Base-by-base conservation (phyloP, 2,113 vertebrate species). In the Sisor rabdophorus region DNA sequence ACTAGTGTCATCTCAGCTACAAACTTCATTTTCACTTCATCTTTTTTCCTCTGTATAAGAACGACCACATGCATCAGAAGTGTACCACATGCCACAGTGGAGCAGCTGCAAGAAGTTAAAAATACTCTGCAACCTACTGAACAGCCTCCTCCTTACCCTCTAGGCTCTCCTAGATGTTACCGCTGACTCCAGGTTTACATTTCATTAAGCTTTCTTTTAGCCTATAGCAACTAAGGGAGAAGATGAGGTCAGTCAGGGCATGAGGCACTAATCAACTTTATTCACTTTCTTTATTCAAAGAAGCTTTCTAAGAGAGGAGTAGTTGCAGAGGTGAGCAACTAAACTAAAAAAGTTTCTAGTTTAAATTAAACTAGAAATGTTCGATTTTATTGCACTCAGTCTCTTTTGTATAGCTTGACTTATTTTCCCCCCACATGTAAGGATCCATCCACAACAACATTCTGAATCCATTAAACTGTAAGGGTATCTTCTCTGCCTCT, bases 51-150 rank as follows among this genome's bases (percentile, higher is more conserved):
- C 44, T 70, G 64, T 52, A 70, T 71, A 48, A 65, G 68, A 44
- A 72, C 5, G 81, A 73, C 81, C 81, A 82, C 81, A 79, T 73
- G 54, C 54, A 76, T 73, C 68, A 79, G 73, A 32, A 76, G 54
- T 68, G 74, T 63, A 82, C 77, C 74, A 56, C 67, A 61, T 36
- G 55, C 73, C 77, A 19, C 74, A 82, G 68, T 44, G 32, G 60
- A 73, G 61, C 77, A 82, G 80, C 73, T 82, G 68, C 64, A 76
- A 47, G 24, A 36, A 79, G 68, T 58, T 75, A 76, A 72, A 79
- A 79, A 79, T 82, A 79, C 64, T 75, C 52, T 36, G 28, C 56
- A 54, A 78, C 67, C 71, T 71, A 60, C 52, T 69, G 22, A 53
- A 70, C 48, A 50, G 48, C n/a, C n/a, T 78, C 50, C n/a, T 65